Evolutionary conservation across 1,140 invertebrate genomes (phyloP).

Genomic region (Cecropterus lyciades): DNA sequence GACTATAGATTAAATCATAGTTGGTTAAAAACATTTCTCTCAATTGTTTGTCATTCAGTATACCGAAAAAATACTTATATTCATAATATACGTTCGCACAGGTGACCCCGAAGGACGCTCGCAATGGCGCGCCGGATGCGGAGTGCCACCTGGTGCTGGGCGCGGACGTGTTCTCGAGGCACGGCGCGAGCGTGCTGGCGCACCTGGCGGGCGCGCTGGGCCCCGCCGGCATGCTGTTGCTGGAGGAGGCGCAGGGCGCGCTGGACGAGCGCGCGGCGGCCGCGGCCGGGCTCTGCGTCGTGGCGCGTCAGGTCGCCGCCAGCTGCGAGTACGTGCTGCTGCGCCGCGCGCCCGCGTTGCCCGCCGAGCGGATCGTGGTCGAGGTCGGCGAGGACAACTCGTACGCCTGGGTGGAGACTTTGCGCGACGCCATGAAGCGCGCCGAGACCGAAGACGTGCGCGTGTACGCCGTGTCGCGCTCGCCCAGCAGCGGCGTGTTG

Average conservation of each 20-base stretch:
- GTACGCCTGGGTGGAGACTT: constrained; percentile 92
- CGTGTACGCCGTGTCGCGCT: constrained; percentile 88
- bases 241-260: constrained; percentile 88
- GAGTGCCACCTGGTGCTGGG: constrained; percentile 88
- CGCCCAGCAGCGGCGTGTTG: constrained; percentile 88
- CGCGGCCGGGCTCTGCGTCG: constrained; percentile 79
- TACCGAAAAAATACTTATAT: too few relatives aligned
- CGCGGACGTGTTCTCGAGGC: constrained; percentile 85
- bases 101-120: constrained; percentile 81
- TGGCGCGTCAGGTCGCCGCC: constrained; percentile 85
- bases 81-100: constrained; percentile 5
- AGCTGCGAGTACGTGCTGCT: constrained; percentile 86
- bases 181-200: constrained; percentile 82
- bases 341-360: constrained; percentile 77
- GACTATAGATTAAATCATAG: too few relatives aligned
- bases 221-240: constrained; percentile 90
- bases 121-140: constrained; percentile 84
- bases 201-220: constrained; percentile 88
- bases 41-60: too few relatives aligned
- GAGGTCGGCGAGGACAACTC: constrained; percentile 88
- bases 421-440: constrained; percentile 89
- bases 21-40: too few relatives aligned
- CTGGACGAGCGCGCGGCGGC: constrained; percentile 81
- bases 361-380: constrained; percentile 73
- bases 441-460: constrained; percentile 85